Evolutionary conservation across 2,113 vertebrate genomes (phyloP).

Genomic region (Aegypius monachus): DNA sequence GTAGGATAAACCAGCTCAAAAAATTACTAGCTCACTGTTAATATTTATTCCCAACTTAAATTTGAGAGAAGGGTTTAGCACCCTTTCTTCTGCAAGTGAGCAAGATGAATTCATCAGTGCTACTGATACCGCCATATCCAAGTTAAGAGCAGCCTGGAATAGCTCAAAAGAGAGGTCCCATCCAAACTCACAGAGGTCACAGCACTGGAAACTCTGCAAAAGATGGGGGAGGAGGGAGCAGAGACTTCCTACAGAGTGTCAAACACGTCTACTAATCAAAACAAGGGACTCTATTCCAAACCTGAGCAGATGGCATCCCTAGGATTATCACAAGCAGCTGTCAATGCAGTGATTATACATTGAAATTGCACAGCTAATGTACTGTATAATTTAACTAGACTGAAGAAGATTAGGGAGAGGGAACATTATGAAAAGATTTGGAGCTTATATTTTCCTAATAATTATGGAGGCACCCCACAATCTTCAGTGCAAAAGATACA

Average conservation of each 20-base stretch:
- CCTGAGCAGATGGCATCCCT: neutral
- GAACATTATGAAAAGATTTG: neutral
- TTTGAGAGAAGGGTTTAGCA: neutral
- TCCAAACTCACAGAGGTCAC: neutral
- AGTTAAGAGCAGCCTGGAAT: neutral
- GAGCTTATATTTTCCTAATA: neutral
- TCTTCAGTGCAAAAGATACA: neutral
- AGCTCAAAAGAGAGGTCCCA: neutral
- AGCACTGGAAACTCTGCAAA: neutral
- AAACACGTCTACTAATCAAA: neutral
- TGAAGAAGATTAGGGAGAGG: neutral
- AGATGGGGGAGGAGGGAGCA: neutral
- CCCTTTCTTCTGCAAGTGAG: neutral
- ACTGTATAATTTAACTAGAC: slow-evolving; percentile 15
- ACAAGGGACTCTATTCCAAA: neutral
- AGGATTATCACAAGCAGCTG: slow-evolving; percentile 3
- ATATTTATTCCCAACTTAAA: neutral
- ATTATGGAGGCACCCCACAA: neutral
- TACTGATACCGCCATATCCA: neutral
- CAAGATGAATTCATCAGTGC: neutral
- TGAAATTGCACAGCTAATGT: neutral
- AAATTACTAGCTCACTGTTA: neutral
- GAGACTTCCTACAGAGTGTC: neutral
- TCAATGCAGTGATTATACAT: neutral
- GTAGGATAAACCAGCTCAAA: neutral